phyloP scores from a whole-genome alignment of 2,888 invertebrate species.

The Hedya salicella region DNA sequence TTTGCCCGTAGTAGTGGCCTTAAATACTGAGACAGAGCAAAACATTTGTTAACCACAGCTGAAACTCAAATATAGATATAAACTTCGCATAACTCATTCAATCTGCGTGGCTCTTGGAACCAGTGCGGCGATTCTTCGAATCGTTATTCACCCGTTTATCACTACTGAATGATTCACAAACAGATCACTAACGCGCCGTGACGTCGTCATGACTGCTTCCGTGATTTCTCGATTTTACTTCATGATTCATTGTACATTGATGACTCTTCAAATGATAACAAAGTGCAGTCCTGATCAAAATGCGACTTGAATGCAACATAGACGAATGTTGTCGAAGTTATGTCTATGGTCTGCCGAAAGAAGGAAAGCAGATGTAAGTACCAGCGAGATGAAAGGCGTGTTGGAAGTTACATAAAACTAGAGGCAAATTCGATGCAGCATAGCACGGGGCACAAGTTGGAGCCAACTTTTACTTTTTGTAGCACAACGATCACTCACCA shows the following conservation, averaged over 20 bases:
- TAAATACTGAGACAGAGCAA: too few species aligned
- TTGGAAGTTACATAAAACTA: conserved; percentile 54
- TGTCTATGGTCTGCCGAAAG: conserved; percentile 8
- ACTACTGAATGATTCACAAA: conserved; percentile 38
- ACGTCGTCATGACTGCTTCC: conserved; percentile 39
- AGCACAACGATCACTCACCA: conserved; percentile 5
- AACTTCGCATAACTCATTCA: neutral
- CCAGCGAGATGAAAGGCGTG: conserved; percentile 40
- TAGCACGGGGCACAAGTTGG: conserved; percentile 49
- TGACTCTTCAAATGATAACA: conserved; percentile 1
- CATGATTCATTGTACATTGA: conserved; percentile 36
- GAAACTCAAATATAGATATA: neutral
- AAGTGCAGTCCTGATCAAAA: neutral
- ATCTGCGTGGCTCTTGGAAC: conserved; percentile 17
- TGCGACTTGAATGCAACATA: conserved; percentile 9
- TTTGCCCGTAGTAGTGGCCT: too few species aligned
- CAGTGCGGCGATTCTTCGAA: conserved; percentile 17
- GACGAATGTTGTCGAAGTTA: neutral
- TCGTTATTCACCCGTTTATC: conserved; percentile 31
- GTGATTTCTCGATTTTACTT: conserved; percentile 15
- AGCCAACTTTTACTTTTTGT: conserved; percentile 73
- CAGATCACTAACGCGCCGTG: conserved; percentile 16
- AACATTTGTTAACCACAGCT: too few species aligned
- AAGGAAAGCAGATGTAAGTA: conserved; percentile 35
- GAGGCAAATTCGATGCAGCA: conserved; percentile 61